These are phyloP conservation scores for Chrysoperla carnea DNA, from an alignment of 1,140 invertebrate genomes.

Conservation along the genomic window DNA sequence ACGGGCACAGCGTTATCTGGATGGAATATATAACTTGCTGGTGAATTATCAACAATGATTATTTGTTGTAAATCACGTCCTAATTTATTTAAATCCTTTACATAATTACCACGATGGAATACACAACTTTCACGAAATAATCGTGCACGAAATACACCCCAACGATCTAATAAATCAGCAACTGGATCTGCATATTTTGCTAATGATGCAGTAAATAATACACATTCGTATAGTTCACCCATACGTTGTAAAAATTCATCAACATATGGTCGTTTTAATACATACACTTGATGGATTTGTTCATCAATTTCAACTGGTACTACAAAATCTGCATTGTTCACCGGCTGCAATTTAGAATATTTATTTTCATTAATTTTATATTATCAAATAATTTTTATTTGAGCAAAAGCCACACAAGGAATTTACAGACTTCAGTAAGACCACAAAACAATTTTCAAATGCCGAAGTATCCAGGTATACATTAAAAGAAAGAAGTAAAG, in stretches of 20 bases:
- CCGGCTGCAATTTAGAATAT: constrained; percentile 55
- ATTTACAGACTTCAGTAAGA: too few relatives aligned
- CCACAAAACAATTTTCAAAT: too few relatives aligned
- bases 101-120: constrained; percentile 98
- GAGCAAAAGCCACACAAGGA: too few relatives aligned
- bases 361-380: too few relatives aligned
- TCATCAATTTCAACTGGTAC: constrained; percentile 99
- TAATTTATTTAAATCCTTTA: constrained; percentile 96
- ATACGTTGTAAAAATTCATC: constrained; percentile 97
- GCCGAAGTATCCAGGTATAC: too few relatives aligned
- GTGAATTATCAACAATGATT: constrained; percentile 98
- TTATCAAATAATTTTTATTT: too few relatives aligned
- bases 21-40: constrained; percentile 99
- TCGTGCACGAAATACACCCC: constrained; percentile 90
- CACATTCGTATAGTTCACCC: constrained; percentile 97
- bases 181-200: constrained; percentile 99
- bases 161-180: constrained; percentile 91
- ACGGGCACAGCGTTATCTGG: constrained; percentile 98
- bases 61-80: constrained; percentile 92
- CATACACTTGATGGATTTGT: constrained; percentile 97
- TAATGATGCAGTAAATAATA: constrained; percentile 96
- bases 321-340: constrained; percentile 99
- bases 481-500: too few relatives aligned
- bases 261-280: constrained; percentile 96
- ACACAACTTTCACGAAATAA: constrained; percentile 99